Evolutionary conservation across 2,888 invertebrate genomes (phyloP), one percentile per base, ranked within the genome.

Genomic region (Pemphredon lugubris): DNA sequence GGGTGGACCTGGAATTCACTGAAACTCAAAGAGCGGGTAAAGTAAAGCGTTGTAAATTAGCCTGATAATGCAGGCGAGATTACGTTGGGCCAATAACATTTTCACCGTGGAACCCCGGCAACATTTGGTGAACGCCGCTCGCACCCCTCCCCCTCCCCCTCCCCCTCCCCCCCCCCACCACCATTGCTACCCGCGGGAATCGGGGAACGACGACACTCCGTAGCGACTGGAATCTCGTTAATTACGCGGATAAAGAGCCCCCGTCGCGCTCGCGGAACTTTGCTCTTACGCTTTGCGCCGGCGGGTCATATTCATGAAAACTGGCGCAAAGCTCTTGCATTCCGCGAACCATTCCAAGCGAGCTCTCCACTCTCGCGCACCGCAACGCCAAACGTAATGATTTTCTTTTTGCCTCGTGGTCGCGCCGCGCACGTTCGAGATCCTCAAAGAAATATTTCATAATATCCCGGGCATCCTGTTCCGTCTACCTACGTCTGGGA

Each of bases 391-490:
- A 69, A 54, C 65, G 65, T 59, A 69, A 59, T 58, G 16, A 21
- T 50, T 55, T 63, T 48, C 14, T 53, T 13, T 6, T 16, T n/a
- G n/a, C n/a, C n/a, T n/a, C n/a, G n/a, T n/a, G n/a, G n/a, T n/a
- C n/a, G n/a, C 21, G n/a, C 7, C 30, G 20, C 23, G 39, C 1
- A 21, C n/a, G 34, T 13, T 26, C 70, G 55, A 61, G 63, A 68
- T 71, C 53, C 30, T 71, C 67, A 57, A 71, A 67, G 70, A 61
- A 71, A 71, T 61, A 67, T 71, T 71, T 71, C 67, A 71, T 61
- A 71, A 57, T 71, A 67, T 51, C 32, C 37, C 47, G 11, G 21
- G 13, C 18, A 50, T 44, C 30, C 57, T 47, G 50, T 59, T 55
- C 54, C 50, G n/a, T n/a, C n/a, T n/a, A 48, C 18, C 57, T 50